Conservation (phyloP, 2,888 invertebrate genomes). For the Agrenia bidenticulata region DNA sequence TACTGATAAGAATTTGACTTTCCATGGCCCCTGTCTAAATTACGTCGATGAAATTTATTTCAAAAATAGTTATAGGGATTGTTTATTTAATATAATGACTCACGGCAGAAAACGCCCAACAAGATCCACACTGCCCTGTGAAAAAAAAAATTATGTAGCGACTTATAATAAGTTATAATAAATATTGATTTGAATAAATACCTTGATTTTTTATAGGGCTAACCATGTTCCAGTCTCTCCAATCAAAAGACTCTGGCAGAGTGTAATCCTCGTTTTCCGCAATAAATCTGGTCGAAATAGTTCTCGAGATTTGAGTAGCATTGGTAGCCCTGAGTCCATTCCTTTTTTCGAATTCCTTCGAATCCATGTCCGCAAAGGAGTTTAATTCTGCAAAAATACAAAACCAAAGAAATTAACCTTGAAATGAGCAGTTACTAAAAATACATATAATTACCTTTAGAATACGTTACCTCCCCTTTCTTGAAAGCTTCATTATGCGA, state of each 20-base stretch:
- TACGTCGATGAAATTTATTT: no score
- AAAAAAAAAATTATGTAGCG: no score
- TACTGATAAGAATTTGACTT: constrained; percentile 53
- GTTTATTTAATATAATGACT: not conserved
- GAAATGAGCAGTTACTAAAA: no score
- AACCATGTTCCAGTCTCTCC: not conserved
- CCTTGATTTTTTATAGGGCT: constrained; percentile 3
- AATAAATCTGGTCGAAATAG: no score
- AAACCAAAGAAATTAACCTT: no score
- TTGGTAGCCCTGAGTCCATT: not conserved
- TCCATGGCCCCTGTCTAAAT: constrained; percentile 57
- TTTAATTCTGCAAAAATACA: not conserved
- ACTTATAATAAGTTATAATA: not conserved
- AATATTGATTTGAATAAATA: not conserved
- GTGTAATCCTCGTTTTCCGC: not conserved
- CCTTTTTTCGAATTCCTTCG: not conserved
- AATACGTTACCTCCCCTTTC: no score
- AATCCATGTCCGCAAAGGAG: not conserved
- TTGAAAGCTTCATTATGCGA: no score
- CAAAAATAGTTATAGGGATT: not conserved
- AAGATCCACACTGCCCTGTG: constrained; percentile 76
- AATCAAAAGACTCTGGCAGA: not conserved
- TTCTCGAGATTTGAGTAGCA: no score
- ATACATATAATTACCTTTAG: no score
- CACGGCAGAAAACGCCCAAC: constrained; percentile 70